Base-by-base conservation (phyloP, 2,888 invertebrate genomes). In the Ceramica pisi region DNA sequence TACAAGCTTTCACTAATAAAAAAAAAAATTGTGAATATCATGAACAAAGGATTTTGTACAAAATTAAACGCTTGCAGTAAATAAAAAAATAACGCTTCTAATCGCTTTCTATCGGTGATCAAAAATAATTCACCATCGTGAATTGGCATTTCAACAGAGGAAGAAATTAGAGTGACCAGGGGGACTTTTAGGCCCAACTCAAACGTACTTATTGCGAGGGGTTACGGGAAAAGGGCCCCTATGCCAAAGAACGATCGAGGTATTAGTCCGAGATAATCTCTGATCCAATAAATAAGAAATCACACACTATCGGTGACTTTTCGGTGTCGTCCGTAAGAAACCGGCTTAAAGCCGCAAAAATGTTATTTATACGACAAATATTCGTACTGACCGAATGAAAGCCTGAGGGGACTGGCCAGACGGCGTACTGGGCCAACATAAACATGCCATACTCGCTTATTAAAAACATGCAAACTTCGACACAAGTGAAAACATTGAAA, bases 161-260 rank as follows among this genome's bases (percentile, higher is more conserved):
- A 92, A 81, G 93, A 93, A 90, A 91, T 94, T 81, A 95, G 94
- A 90, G 92, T 92, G 86, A 92, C 92, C 83, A 90, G 94, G 83
- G 92, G 92, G 73, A 89, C 90, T 50, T 95, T 95, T 91, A 93
- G 90, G 84, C 94, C 95, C 10, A 92, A 92, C 82, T 90, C 93
- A 75, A 94, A 94, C 78, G 88, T 94, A 67, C 93, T 94, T 83
- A 94, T 95, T 83, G 95, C 95, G 44, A 87, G 94, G 76, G 95
- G 94, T 72, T 95, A 92, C 84, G 95, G 95, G 35, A 92, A 92
- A 83, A 89, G 92, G 64, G 83, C 67, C 67, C 80, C 77, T 65
- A 67, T 80, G 80, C 74, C 82, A 74, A 80, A 82, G 63, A 83
- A 82, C 70, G 80, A 86, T 62, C 73, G 85, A 90, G 90, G 90